These are phyloP conservation scores for Mola mola DNA, from an alignment of 2,113 vertebrate genomes.

Conservation along the genomic window DNA sequence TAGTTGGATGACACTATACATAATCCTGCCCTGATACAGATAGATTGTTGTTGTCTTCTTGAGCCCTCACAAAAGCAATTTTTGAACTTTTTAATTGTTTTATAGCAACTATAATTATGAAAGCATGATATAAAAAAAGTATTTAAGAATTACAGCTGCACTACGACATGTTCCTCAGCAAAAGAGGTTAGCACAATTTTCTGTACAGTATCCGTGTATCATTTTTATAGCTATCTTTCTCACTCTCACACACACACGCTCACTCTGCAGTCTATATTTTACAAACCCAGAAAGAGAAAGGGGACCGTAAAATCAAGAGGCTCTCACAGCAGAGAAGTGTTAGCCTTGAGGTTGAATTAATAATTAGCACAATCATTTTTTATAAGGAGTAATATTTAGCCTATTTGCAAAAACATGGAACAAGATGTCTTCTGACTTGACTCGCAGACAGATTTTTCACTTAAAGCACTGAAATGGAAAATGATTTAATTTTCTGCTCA, in stretches of 20 bases:
- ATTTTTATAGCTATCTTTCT: background rate
- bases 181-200: no score
- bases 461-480: slow-evolving; percentile 12
- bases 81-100: no score
- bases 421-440: slow-evolving; percentile 39
- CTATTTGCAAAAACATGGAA: slow-evolving; percentile 53
- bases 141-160: no score
- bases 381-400: slow-evolving; percentile 66
- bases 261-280: slow-evolving; percentile 77
- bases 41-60: no score
- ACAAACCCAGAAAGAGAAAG: slow-evolving; percentile 63
- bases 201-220: background rate
- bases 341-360: slow-evolving; percentile 69
- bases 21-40: no score
- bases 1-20: no score
- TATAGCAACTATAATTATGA: no score
- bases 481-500: slow-evolving; percentile 17
- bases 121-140: no score
- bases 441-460: background rate
- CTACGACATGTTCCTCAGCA: no score
- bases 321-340: slow-evolving; percentile 31
- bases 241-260: slow-evolving; percentile 69
- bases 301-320: slow-evolving; percentile 35
- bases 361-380: slow-evolving; percentile 61
- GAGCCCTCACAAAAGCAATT: no score